These are phyloP conservation scores for Heteromurus nitidus DNA, from an alignment of 2,888 invertebrate species.

Conservation along the genomic window DNA sequence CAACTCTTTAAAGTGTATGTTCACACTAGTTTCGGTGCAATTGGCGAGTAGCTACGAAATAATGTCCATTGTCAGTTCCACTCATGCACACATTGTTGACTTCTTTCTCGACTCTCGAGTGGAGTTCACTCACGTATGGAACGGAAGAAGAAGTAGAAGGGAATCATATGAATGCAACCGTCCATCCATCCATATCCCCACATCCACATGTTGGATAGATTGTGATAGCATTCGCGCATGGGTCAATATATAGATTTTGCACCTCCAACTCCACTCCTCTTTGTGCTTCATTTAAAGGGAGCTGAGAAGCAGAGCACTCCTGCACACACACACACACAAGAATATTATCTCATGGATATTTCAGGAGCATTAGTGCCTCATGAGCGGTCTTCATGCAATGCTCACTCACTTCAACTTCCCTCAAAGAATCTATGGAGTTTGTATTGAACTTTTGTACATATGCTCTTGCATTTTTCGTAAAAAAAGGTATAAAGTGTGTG, in stretches of 20 bases:
- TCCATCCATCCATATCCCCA: neutral
- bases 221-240: constrained; percentile 33
- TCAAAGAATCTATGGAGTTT: neutral
- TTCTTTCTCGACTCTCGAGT: neutral
- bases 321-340: no score
- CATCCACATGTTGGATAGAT: neutral
- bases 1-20: neutral
- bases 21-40: no score
- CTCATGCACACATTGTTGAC: constrained; percentile 1
- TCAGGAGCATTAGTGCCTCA: constrained; percentile 47
- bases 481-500: neutral
- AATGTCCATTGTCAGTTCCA: no score
- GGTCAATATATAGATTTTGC: constrained; percentile 66
- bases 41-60: no score
- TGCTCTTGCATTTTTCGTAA: neutral
- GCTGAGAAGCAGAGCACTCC: neutral
- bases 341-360: constrained; percentile 63
- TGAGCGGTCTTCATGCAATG: constrained; percentile 44
- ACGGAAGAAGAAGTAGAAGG: no score
- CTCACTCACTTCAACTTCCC: constrained; percentile 13
- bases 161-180: neutral
- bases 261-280: constrained; percentile 31
- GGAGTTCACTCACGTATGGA: constrained; percentile 16
- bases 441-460: neutral
- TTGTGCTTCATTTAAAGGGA: constrained; percentile 26